These are phyloP conservation scores for Aplysina aerophoba DNA, from an alignment of 37 sponge, comb jelly and placozoan species.

Conservation along the genomic window DNA sequence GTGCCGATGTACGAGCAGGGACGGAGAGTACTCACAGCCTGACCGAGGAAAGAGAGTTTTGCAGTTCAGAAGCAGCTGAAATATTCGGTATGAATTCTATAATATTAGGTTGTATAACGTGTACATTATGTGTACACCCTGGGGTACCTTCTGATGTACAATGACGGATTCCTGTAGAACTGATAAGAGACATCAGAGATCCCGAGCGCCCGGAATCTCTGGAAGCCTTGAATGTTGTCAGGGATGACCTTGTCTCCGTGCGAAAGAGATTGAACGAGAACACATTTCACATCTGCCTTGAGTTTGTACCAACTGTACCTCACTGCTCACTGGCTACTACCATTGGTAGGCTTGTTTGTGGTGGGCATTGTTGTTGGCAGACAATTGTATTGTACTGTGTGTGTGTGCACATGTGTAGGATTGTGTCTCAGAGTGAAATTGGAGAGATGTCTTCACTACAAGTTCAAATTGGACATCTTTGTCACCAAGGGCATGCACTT, in stretches of 20 bases:
- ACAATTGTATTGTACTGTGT: background rate
- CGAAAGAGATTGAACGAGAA: background rate
- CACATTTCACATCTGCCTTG: slow-evolving; percentile 29
- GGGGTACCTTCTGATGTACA: background rate
- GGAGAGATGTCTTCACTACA: slow-evolving; percentile 50
- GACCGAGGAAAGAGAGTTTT: background rate
- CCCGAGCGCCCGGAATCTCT: slow-evolving; percentile 88
- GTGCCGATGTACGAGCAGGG: background rate
- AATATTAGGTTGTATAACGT: background rate
- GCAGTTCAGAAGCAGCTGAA: slow-evolving; percentile 3
- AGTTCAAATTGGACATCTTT: slow-evolving; percentile 72
- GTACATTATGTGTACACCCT: background rate
- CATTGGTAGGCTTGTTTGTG: slow-evolving; percentile 75
- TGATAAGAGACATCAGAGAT: slow-evolving; percentile 77
- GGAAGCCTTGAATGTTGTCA: slow-evolving; percentile 87
- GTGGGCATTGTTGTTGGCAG: background rate
- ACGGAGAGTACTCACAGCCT: background rate
- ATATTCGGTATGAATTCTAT: slow-evolving; percentile 22
- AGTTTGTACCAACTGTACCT: slow-evolving; percentile 90
- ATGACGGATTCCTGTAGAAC: slow-evolving; percentile 37
- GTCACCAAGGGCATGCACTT: slow-evolving; percentile 75
- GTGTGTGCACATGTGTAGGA: slow-evolving; percentile 23
- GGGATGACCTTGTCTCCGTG: slow-evolving; percentile 65
- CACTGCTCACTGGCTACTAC: slow-evolving; percentile 94
- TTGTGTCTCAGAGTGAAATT: slow-evolving; percentile 79